A percentile compares a stretch with the other conserved stretches of the same genome.
phyloP scores from a whole-genome alignment of 2,888 invertebrate species.

The Pediacus dermestoides region DNA sequence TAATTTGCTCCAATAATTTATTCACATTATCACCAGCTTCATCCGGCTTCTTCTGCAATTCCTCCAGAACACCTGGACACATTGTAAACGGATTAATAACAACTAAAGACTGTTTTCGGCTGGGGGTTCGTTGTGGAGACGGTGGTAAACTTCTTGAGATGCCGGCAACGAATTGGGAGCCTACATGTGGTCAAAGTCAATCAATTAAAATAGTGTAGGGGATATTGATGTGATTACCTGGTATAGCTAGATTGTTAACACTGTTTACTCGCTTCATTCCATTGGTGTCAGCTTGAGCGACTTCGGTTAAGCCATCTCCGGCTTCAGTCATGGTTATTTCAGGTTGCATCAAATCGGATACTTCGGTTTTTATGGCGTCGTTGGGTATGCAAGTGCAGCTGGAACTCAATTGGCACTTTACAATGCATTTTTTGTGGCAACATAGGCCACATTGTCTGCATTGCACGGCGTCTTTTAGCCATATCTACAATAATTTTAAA shows the following conservation, averaged over 20 bases:
- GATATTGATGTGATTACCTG: conserved; percentile 47
- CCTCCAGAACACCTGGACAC: conserved; percentile 49
- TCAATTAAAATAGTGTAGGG: neutral
- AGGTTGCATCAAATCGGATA: conserved; percentile 41
- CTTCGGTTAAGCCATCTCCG: conserved; percentile 26
- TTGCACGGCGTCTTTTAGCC: conserved; percentile 94
- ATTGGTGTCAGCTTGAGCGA: conserved; percentile 39
- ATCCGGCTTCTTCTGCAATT: conserved; percentile 40
- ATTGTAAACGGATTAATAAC: conserved; percentile 58
- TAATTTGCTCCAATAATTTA: conserved; percentile 53
- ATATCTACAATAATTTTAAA: conserved; percentile 78
- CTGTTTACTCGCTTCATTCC: conserved; percentile 69
- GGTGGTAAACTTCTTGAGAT: conserved; percentile 67
- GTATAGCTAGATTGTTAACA: conserved; percentile 65
- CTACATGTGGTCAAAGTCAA: conserved; percentile 33
- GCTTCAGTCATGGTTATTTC: conserved; percentile 52
- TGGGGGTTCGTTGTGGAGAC: conserved; percentile 72
- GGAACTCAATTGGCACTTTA: conserved; percentile 74
- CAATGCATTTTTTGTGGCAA: conserved; percentile 94
- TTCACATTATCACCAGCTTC: conserved; percentile 51
- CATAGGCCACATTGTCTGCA: conserved; percentile 86
- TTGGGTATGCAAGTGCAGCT: conserved; percentile 48
- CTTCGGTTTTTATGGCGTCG: conserved; percentile 29
- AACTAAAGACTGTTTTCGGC: conserved; percentile 64
- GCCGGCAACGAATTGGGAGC: conserved; percentile 50